Evolutionary conservation across 2,888 invertebrate genomes (phyloP).

Genomic region (Caenorhabditis afra): DNA sequence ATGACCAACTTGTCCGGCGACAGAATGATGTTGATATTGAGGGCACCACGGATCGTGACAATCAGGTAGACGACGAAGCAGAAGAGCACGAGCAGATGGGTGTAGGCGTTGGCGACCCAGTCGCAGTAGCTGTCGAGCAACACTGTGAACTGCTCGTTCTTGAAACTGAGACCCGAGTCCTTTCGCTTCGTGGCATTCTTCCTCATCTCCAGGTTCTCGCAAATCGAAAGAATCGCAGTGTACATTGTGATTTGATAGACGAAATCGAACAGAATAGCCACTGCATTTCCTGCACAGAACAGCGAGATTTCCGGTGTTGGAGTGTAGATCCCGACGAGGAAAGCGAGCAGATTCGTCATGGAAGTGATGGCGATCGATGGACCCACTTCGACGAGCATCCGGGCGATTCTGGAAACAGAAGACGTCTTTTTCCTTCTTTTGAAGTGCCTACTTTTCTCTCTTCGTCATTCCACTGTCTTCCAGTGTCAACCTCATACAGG

Average conservation of each 20-base stretch:
- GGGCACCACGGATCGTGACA: constrained; percentile 66
- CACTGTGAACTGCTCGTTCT: constrained; percentile 55
- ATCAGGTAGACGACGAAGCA: constrained; percentile 67
- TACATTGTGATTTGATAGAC: constrained; percentile 84
- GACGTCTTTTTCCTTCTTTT: not conserved
- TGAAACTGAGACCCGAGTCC: constrained; percentile 47
- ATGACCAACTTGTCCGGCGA: constrained; percentile 77
- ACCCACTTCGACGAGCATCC: constrained; percentile 90
- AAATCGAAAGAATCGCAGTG: constrained; percentile 67
- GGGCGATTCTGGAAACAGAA: constrained; percentile 48
- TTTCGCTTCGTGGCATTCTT: constrained; percentile 60
- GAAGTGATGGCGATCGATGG: constrained; percentile 95
- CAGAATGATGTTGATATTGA: constrained; percentile 71
- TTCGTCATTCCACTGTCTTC: constrained; percentile 61
- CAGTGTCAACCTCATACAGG: constrained; percentile 69
- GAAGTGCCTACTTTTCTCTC: constrained; percentile 65
- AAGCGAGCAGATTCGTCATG: constrained; percentile 85
- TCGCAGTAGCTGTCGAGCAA: constrained; percentile 71
- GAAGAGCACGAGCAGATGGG: constrained; percentile 71
- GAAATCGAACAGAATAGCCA: constrained; percentile 92
- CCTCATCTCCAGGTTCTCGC: constrained; percentile 64
- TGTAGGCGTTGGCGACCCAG: constrained; percentile 76
- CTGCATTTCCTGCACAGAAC: constrained; percentile 94
- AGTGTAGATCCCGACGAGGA: constrained; percentile 88
- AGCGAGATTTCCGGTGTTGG: constrained; percentile 94